Percentiles rank a stretch among this genome's conserved stretches.
phyloP scores from a whole-genome alignment of 2,113 vertebrate species.

The Ploceus nigricollis region DNA sequence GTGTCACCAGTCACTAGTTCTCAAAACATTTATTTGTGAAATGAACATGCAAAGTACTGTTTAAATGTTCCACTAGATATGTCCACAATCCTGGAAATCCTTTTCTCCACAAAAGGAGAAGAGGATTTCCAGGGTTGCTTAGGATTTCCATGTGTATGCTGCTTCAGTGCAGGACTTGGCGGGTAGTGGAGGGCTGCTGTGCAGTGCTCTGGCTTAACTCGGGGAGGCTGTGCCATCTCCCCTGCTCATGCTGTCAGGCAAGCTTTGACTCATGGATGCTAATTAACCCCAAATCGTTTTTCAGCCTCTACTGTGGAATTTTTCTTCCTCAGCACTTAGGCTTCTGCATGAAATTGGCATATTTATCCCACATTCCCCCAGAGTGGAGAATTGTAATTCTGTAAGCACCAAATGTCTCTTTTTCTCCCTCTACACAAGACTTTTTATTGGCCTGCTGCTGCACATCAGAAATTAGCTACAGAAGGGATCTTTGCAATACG shows the following conservation, averaged over 20 bases:
- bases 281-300: conserved; percentile 1
- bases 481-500: background rate
- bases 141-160: background rate
- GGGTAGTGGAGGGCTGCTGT: background rate
- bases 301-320: background rate
- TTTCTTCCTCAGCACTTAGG: background rate
- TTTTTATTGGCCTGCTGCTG: background rate
- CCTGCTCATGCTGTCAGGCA: background rate
- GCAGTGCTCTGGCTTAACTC: background rate
- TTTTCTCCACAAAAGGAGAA: background rate
- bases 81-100: too few relatives aligned
- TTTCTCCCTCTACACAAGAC: background rate
- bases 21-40: background rate
- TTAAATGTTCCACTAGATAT: background rate
- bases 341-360: background rate
- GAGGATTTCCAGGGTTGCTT: background rate
- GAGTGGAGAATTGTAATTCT: background rate
- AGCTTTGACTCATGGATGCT: background rate
- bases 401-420: background rate
- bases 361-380: background rate
- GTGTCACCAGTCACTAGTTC: background rate
- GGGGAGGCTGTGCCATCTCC: background rate
- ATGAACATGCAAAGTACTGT: background rate
- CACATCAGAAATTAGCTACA: background rate
- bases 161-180: background rate